Percentiles rank a stretch among this genome's conserved stretches.
phyloP scores from a whole-genome alignment of 2,888 invertebrate species.

The Geotrupes spiniger region DNA sequence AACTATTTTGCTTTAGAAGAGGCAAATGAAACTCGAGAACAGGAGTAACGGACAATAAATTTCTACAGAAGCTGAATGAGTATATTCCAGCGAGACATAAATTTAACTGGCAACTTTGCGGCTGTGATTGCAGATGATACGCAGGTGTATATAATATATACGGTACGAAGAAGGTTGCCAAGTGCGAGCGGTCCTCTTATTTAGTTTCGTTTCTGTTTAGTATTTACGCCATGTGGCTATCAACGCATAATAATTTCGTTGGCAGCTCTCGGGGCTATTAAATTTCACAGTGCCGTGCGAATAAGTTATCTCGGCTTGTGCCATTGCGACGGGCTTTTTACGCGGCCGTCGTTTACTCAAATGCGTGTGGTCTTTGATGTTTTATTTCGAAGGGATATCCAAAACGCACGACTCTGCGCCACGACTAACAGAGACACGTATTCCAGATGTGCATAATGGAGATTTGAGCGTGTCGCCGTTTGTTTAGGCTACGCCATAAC shows the following conservation, averaged over 20 bases:
- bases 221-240: constrained; percentile 8
- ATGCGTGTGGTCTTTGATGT: constrained; percentile 29
- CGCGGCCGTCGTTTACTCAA: constrained; percentile 22
- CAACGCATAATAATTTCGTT: constrained; percentile 18
- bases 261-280: constrained; percentile 14
- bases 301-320: constrained; percentile 16
- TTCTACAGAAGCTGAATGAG: constrained; percentile 22
- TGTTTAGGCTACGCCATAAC: constrained; percentile 27
- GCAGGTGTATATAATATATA: constrained; percentile 19
- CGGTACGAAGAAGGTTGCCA: constrained; percentile 12
- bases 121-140: constrained; percentile 16
- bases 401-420: constrained; percentile 26
- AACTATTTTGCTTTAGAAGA: constrained; percentile 12
- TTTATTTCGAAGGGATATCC: constrained; percentile 27
- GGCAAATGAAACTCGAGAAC: constrained; percentile 14
- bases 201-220: constrained; percentile 4
- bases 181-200: constrained; percentile 4
- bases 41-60: constrained; percentile 23
- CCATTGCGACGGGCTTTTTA: constrained; percentile 9
- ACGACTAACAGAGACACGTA: constrained; percentile 23
- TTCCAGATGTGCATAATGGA: constrained; percentile 28
- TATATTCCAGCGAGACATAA: constrained; percentile 24
- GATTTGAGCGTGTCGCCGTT: constrained; percentile 29
- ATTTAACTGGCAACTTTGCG: constrained; percentile 20
- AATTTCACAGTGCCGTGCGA: constrained; percentile 22